phyloP scores from a whole-genome alignment of 2,888 invertebrate genomes.

The Harmothoe impar region DNA sequence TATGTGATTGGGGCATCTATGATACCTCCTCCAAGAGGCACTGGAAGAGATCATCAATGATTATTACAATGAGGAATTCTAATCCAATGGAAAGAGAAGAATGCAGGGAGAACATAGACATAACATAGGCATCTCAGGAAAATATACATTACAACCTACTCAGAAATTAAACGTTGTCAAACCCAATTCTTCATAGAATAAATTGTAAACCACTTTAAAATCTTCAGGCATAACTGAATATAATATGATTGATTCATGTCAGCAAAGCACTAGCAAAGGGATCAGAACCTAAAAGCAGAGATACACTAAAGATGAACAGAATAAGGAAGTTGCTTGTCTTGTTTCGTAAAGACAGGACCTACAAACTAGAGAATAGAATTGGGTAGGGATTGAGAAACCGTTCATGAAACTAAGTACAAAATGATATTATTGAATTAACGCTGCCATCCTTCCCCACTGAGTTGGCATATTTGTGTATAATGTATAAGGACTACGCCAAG shows the following conservation, averaged over 20 bases:
- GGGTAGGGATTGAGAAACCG: constrained; percentile 52
- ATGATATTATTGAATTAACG: constrained; percentile 61
- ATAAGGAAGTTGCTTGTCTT: constrained; percentile 13
- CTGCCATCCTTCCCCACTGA: not conserved
- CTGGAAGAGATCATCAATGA: too few species aligned
- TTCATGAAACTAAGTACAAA: constrained; percentile 60
- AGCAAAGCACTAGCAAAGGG: constrained; percentile 52
- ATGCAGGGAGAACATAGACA: constrained; percentile 7
- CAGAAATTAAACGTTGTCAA: not conserved
- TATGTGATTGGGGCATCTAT: too few species aligned
- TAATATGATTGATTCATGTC: not conserved
- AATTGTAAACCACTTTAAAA: constrained; percentile 27
- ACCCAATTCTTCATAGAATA: not conserved
- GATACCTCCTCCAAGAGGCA: too few species aligned
- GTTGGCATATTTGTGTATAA: not conserved
- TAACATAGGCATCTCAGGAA: not conserved
- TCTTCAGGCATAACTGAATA: constrained; percentile 42
- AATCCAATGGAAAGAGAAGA: not conserved
- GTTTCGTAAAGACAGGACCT: constrained; percentile 20
- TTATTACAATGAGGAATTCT: not conserved
- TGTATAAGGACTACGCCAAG: constrained; percentile 9
- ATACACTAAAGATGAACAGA: constrained; percentile 17
- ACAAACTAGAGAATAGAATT: constrained; percentile 54
- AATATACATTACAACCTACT: not conserved
- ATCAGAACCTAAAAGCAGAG: constrained; percentile 34